Evolutionary conservation across 2,888 invertebrate species (phyloP), one percentile per base, ranked within the genome.

Genomic region (Dryadula phaetusa): DNA sequence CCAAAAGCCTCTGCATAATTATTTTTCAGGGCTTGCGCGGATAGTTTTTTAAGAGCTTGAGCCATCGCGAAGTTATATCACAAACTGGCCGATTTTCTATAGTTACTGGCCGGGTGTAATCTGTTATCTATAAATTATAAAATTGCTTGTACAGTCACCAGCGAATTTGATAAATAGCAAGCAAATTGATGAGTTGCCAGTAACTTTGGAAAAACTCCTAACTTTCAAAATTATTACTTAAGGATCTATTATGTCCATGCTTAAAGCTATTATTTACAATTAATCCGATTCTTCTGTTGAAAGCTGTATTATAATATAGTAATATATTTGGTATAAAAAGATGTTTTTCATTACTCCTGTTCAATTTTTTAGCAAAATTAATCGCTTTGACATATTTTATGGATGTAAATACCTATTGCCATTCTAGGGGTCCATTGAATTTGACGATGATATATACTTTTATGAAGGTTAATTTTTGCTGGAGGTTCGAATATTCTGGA

Each of bases 21-120:
- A 68, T 79, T 84, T 79, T 84, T 85, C 32, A 91, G 74, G 75
- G 87, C 83, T 79, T 87, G 85, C 54, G 79, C 77, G 16, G 86
- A 73, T 67, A 90, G 74, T 74, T 87, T 89, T 73, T 84, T 83
- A 72, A 92, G 72, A 49, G 83, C 80, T 66, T 85, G 85, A 72
- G 89, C 81, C 92, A 92, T 92, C 76, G 72, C 77, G 8, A 28
- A 12, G 44, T 28, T 46, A 22, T 62, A 32, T 40, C 28, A 40
- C 20, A 42, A 63, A 44, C 28, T 56, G 40, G 25, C 52, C n/a
- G 34, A 60, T n/a, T 47, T 18, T 47, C 8, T 46, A 44, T 14
- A 63, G 61, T 60, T 66, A 60, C 60, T 25, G 42, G 32, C 46
- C 60, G 60, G 60, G 37, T 52, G 14, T 44, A 60, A 34, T 60